Base-by-base conservation (phyloP, 2,888 invertebrate genomes). In the Cyclophora punctaria region DNA sequence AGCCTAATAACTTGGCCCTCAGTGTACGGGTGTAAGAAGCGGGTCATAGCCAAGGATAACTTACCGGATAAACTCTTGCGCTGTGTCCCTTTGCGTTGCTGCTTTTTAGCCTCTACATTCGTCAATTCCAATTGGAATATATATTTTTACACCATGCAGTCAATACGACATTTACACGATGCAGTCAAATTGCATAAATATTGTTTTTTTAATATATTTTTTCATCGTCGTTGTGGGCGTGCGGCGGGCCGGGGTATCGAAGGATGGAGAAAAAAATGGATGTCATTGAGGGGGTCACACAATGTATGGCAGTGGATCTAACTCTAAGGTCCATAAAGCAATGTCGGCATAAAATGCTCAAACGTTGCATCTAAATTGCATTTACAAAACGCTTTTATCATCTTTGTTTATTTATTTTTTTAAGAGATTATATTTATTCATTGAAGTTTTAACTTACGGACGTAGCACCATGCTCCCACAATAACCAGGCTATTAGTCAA, bases 101-200 rank as follows among this genome's bases (percentile, higher is more conserved):
- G 95, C 94, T 96, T 96, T 95, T 96, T 96, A 92, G 95, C 95
- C 93, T 96, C 96, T 96, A 91, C 78, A 79, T 78, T 82, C 81
- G 77, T 73, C 69, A 74, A 71, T 63, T 37, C 37, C 37, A 37
- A 53, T 60, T 53, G 73, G 78, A 74, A 73, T 66, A 71, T 75
- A 75, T 82, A 75, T 80, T 78, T 78, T 71, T 75, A 83, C 86
- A 81, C 75, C 89, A 89, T 89, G 87, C 89, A 80, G 83, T 85
- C 83, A 82, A 88, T 78, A 83, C 83, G 85, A 87, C 83, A 86
- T 67, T 68, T 67, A 84, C 87, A 85, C 83, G 86, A 88, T 88
- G 87, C 86, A 78, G 20, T 79, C 69, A 68, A 78, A 79, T 82
- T 37, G 37, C 4, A 37, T 37, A 37, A 37, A 78, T 79, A 77